Evolutionary conservation across 2,888 invertebrate genomes (phyloP).

Genomic region (Neria commutata): DNA sequence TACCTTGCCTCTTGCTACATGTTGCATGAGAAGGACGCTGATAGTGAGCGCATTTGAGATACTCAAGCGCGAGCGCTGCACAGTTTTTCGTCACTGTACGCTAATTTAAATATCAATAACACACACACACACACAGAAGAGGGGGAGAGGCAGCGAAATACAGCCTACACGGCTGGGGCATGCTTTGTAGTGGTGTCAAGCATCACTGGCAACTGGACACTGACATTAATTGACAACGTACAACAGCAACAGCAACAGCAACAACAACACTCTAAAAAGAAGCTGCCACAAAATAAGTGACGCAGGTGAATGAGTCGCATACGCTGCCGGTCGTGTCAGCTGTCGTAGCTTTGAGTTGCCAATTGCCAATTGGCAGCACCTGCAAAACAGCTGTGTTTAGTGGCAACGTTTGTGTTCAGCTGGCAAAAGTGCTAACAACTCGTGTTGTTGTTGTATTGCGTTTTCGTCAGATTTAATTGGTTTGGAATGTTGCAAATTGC

Average conservation of each 20-base stretch:
- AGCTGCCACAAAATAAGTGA: slow-evolving; percentile 23
- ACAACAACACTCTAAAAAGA: slow-evolving; percentile 13
- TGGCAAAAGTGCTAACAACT: too few species aligned
- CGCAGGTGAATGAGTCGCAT: slow-evolving; percentile 13
- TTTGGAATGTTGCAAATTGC: too few species aligned
- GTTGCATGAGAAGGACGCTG: too few species aligned
- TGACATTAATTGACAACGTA: slow-evolving; percentile 25
- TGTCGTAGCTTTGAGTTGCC: neutral
- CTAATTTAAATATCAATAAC: slow-evolving; percentile 23
- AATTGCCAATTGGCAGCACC: too few species aligned
- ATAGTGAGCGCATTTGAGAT: neutral
- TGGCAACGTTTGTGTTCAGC: too few species aligned
- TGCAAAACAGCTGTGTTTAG: too few species aligned
- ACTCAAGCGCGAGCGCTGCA: slow-evolving; percentile 1
- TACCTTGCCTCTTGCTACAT: neutral
- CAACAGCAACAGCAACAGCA: slow-evolving; percentile 25
- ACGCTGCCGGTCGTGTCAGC: neutral
- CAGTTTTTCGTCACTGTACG: slow-evolving; percentile 11
- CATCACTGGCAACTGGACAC: slow-evolving; percentile 10
- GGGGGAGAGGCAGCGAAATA: too few species aligned
- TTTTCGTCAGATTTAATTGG: too few species aligned
- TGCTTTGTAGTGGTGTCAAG: slow-evolving; percentile 24
- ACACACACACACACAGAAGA: too few species aligned
- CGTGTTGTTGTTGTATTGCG: too few species aligned
- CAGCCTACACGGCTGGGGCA: too few species aligned